Conservation (phyloP, 2,888 invertebrate genomes). For the Bombylius major region DNA sequence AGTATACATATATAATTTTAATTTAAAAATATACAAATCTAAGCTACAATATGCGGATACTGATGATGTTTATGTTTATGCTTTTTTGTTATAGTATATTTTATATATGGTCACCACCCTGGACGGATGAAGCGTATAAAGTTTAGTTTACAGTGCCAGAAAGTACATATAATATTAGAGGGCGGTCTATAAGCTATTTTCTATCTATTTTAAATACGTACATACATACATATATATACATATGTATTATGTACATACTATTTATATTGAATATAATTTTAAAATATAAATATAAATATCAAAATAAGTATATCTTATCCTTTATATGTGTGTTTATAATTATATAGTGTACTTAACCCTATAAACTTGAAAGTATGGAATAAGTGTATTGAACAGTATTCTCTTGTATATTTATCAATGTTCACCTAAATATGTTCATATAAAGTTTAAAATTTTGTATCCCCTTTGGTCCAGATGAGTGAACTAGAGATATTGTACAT, state of each 20-base stretch:
- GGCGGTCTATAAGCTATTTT: neutral
- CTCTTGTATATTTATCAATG: neutral
- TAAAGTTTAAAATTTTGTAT: neutral
- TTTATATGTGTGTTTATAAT: too few relatives aligned
- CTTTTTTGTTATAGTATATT: neutral
- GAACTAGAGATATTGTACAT: constrained; percentile 1
- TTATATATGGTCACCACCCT: constrained; percentile 11
- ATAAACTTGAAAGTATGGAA: too few relatives aligned
- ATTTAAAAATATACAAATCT: too few relatives aligned
- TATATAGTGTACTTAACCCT: too few relatives aligned
- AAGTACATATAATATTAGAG: neutral
- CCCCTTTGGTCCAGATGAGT: constrained; percentile 9
- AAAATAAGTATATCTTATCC: too few relatives aligned
- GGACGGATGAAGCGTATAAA: constrained; percentile 1
- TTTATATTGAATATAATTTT: too few relatives aligned
- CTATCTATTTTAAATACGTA: neutral
- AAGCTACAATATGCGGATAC: too few relatives aligned
- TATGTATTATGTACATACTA: neutral
- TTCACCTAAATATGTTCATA: constrained; percentile 1
- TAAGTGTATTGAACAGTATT: too few relatives aligned
- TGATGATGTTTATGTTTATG: too few relatives aligned
- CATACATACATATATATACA: neutral
- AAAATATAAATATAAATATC: too few relatives aligned
- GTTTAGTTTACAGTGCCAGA: neutral
- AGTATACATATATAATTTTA: too few relatives aligned